Base-by-base conservation (phyloP, 2,113 vertebrate genomes). In the Numenius arquata region DNA sequence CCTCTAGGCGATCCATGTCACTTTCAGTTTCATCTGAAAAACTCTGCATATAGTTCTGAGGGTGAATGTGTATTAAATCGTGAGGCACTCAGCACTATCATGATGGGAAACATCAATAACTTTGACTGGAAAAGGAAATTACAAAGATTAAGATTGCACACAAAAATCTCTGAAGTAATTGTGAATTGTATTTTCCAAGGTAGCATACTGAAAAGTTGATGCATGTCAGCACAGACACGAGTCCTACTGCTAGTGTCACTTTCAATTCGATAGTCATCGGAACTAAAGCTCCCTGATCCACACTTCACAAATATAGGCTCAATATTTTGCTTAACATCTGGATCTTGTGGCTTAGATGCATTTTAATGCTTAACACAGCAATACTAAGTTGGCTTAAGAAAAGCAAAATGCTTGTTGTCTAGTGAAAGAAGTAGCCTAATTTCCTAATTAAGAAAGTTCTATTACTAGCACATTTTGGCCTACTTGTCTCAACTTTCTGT, bases 391-490 rank as follows among this genome's bases (percentile, higher is more conserved):
- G 59, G 45, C 45, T 89, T 48, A 80, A 87, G 76, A 50, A 81
- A 85, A 94, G 78, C 59, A 90, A 18, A 58, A 56, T 68, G 45
- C 72, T 77, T 62, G 59, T 41, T 90, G 82, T 52, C 43, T 86
- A 67, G 47, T 66, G 62, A 88, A 91, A 95, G 66, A 55, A 93
- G 55, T 29, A 96, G 91, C 90, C 96, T 90, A 78, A 95, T 94
- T 96, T 96, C 89, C 93, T 93, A 94, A 91, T 93, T 95, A 94
- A 18, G 53, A 84, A 71, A 92, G 74, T 65, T 90, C 89, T 72
- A 26, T 68, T 93, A 83, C 66, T 75, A 86, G 97, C 87, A 98
- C 97, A 96, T 88, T 90, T 94, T 97, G 98, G 78, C 97, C 98
- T 97, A 98, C 96, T 98, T 98, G 67, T 88, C 65, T 88, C 40